A percentile compares a stretch with the other conserved stretches of the same genome.
phyloP scores from a whole-genome alignment of 1,140 invertebrate genomes.

The Bombyx mori region ASM3026992v2 NC_085119.1:10061001-10061500 shows the following conservation, averaged over 20 bases:
- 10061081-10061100: not conserved
- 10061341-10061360: conserved; percentile 30
- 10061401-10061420: conserved; percentile 32
- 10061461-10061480: conserved; percentile 36
- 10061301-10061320: not conserved
- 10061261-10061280: too few relatives aligned
- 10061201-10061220: too few relatives aligned
- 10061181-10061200: too few relatives aligned
- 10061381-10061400: conserved; percentile 50
- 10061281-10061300: not conserved
- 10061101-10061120: too few relatives aligned
- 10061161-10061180: too few relatives aligned
- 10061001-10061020: conserved; percentile 48
- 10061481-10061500: conserved; percentile 15
- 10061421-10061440: conserved; percentile 39
- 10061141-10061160: too few relatives aligned
- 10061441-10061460: conserved; percentile 52
- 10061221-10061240: too few relatives aligned
- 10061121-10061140: too few relatives aligned
- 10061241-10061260: too few relatives aligned
- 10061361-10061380: conserved; percentile 39
- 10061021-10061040: conserved; percentile 38
- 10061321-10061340: not conserved
- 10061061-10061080: conserved; percentile 51
- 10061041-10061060: conserved; percentile 58